Evolutionary conservation across 2,888 invertebrate genomes (phyloP).

Genomic region (Petrolisthes manimaculis): DNA sequence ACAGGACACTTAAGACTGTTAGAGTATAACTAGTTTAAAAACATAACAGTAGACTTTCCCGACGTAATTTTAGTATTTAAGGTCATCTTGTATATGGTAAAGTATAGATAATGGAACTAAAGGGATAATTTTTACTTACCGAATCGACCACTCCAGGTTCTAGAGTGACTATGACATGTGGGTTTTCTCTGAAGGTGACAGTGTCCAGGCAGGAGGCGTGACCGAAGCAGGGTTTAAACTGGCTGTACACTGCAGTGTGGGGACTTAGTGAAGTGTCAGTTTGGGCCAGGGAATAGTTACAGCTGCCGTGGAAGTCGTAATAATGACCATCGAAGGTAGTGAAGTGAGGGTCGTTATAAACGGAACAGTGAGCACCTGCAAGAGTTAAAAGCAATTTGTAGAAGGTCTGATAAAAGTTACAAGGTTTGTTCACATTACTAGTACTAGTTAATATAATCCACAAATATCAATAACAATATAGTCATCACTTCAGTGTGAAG

Average conservation of each 20-base stretch:
- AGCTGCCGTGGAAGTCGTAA: slow-evolving; percentile 21
- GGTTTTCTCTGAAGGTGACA: slow-evolving; percentile 30
- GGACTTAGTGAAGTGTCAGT: not conserved
- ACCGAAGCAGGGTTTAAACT: not conserved
- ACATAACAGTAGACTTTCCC: too few relatives aligned
- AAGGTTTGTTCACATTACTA: too few relatives aligned
- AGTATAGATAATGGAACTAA: not conserved
- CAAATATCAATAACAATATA: too few relatives aligned
- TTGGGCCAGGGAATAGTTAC: slow-evolving; percentile 40
- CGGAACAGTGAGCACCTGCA: slow-evolving; percentile 5
- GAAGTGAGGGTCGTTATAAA: slow-evolving; percentile 38
- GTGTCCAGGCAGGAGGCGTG: slow-evolving; percentile 23
- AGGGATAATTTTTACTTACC: not conserved
- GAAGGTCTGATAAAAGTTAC: too few relatives aligned
- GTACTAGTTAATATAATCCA: too few relatives aligned
- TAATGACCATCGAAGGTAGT: slow-evolving; percentile 31
- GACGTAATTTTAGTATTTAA: too few relatives aligned
- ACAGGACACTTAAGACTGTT: too few relatives aligned
- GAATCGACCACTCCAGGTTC: not conserved
- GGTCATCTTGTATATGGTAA: not conserved
- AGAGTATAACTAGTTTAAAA: too few relatives aligned
- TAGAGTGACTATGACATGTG: not conserved
- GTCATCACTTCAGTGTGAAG: too few relatives aligned
- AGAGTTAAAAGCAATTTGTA: not conserved
- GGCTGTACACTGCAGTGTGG: slow-evolving; percentile 2